Conservation (phyloP, 2,888 invertebrate species). For the Eristalis tenax region DNA sequence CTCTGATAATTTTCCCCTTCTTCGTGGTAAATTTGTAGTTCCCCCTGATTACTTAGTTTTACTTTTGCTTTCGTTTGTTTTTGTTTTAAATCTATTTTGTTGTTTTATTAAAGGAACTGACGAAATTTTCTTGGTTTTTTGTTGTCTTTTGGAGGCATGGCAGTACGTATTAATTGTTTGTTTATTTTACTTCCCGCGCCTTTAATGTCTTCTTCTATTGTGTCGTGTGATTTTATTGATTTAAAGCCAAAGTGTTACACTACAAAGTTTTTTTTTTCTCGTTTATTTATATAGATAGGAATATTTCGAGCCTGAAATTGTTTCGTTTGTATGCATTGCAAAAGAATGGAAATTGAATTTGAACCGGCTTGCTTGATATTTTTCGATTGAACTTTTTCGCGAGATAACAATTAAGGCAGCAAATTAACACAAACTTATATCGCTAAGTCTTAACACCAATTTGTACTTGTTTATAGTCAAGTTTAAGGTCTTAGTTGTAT, state of each 20-base stretch:
- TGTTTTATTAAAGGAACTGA: slow-evolving; percentile 62
- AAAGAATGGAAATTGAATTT: not conserved
- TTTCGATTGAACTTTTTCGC: slow-evolving; percentile 42
- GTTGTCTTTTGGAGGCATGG: slow-evolving; percentile 52
- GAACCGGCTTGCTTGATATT: slow-evolving; percentile 49
- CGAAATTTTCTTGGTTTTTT: slow-evolving; percentile 41
- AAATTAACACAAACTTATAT: not conserved
- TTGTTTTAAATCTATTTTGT: slow-evolving; percentile 33
- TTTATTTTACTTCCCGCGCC: slow-evolving; percentile 10
- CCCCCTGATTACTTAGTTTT: slow-evolving; percentile 56
- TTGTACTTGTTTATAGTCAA: not conserved
- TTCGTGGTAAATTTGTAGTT: slow-evolving; percentile 50
- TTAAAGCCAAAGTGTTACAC: slow-evolving; percentile 64
- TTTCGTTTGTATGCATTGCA: slow-evolving; percentile 65
- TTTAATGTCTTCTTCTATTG: slow-evolving; percentile 22
- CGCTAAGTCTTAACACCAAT: not conserved
- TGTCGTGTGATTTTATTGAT: slow-evolving; percentile 22
- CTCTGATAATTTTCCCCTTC: slow-evolving; percentile 6
- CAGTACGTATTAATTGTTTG: slow-evolving; percentile 51
- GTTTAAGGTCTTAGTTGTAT: slow-evolving; percentile 31
- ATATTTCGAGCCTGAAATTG: slow-evolving; percentile 69
- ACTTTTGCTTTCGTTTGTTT: slow-evolving; percentile 8
- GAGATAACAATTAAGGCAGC: not conserved
- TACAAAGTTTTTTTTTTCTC: slow-evolving; percentile 42
- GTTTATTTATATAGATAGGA: slow-evolving; percentile 63